Conservation (phyloP, 37 sponge, comb jelly and placozoan genomes). For the Cliona cf. orientalis region DNA sequence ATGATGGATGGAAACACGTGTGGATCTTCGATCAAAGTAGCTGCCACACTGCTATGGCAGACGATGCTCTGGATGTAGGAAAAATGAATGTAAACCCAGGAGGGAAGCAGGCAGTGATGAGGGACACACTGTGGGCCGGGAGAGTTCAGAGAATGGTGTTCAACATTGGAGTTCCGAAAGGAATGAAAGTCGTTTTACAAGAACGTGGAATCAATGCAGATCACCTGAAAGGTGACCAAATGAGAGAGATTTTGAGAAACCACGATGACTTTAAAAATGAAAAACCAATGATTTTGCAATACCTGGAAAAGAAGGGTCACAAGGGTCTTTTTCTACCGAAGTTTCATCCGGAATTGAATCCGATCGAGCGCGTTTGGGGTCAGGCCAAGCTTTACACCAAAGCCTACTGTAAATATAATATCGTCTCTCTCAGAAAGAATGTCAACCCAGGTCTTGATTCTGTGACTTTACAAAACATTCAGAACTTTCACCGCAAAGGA, state of each 20-base stretch:
- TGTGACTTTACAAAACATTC: constrained; percentile 1
- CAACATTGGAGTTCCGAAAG: constrained; percentile 32
- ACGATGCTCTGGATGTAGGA: constrained; percentile 32
- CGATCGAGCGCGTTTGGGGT: constrained; percentile 34
- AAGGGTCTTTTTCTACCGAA: constrained; percentile 33
- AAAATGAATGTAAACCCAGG: constrained; percentile 55
- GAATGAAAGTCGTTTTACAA: constrained; percentile 30
- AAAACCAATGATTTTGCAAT: neutral
- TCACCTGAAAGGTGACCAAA: constrained; percentile 6
- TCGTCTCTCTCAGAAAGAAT: neutral
- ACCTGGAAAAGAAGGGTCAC: constrained; percentile 17
- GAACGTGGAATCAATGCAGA: constrained; percentile 23
- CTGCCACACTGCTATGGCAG: constrained; percentile 43
- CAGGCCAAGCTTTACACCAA: constrained; percentile 24
- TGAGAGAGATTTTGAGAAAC: neutral
- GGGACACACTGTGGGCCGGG: constrained; percentile 27
- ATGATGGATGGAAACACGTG: constrained; percentile 23
- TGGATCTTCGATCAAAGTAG: constrained; percentile 50
- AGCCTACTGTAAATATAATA: constrained; percentile 11
- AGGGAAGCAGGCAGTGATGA: constrained; percentile 37
- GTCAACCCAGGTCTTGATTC: constrained; percentile 17
- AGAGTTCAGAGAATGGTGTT: constrained; percentile 17
- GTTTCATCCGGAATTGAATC: constrained; percentile 42
- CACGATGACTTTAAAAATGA: constrained; percentile 42
- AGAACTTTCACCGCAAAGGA: constrained; percentile 14